phyloP scores from a whole-genome alignment of 2,888 invertebrate species.

The Sicus ferrugineus region DNA sequence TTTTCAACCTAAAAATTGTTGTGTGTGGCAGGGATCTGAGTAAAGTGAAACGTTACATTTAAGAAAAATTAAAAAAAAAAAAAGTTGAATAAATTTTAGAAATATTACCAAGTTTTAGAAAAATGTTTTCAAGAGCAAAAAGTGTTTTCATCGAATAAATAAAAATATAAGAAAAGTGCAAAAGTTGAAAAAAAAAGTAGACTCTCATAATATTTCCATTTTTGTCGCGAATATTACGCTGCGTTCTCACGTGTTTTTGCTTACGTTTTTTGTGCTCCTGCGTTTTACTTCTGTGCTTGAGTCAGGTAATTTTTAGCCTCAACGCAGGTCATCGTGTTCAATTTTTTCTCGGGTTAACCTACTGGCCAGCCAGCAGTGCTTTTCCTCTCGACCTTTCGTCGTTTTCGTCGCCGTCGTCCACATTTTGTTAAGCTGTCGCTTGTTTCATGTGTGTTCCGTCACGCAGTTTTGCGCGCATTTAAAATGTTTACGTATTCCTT shows the following conservation, averaged over 20 bases:
- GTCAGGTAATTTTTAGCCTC: neutral
- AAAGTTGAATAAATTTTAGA: neutral
- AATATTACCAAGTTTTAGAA: neutral
- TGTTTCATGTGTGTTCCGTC: neutral
- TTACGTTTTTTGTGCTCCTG: neutral
- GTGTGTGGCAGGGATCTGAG: neutral
- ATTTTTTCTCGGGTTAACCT: neutral
- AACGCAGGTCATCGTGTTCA: neutral
- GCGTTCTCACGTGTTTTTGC: too few relatives aligned
- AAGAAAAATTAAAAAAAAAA: conserved; percentile 4
- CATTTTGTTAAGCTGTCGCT: neutral
- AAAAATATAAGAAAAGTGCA: too few relatives aligned
- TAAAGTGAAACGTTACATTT: neutral
- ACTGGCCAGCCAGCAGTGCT: neutral
- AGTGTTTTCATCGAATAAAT: neutral
- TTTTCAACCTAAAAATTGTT: neutral
- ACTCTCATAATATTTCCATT: too few relatives aligned
- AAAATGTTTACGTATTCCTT: neutral
- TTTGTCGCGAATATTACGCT: too few relatives aligned
- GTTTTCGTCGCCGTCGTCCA: neutral
- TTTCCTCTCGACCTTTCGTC: neutral
- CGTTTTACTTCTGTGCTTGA: neutral
- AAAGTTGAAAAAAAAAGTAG: too few relatives aligned
- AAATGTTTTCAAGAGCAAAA: neutral
- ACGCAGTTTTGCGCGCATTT: neutral